Evolutionary conservation across 2,113 vertebrate species (phyloP), one percentile per base, ranked within the genome.

Genomic region (Maccullochella peelii): DNA sequence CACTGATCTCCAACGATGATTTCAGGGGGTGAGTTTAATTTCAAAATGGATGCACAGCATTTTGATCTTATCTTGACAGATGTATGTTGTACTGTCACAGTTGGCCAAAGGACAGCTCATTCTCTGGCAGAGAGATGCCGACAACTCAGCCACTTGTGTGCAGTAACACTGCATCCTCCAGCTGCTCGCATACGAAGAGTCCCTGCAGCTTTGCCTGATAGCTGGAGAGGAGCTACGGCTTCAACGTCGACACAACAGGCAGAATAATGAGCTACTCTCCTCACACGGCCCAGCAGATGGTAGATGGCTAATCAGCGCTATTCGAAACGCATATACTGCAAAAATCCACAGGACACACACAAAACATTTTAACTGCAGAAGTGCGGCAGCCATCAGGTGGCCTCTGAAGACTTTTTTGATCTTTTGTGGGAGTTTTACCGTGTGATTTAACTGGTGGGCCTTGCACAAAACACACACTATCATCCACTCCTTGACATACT

Each of bases 201-300:
- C 73, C 90, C 91, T 44, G 72, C 85, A 88, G 89, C 79, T 88
- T 21, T 11, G 78, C 77, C 84, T 90, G 87, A 89, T 86, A 88
- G 86, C 84, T 57, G 58, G 77, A 89, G 87, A 42, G 55, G 58
- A 79, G 76, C 79, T 44, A 14, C 38, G 15, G 74, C 73, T 65
- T 63, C 80, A 49, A 23, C 52, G 44, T 76, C 68, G 70, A 87
- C 76, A 75, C 81, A 81, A 83, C 85, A 63, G 88, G 81, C 76
- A 69, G 82, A 81, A 86, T 92, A 92, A 94, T 85, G 87, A 91
- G 91, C 80, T 20, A n/a, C 82, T 87, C 83, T 79, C 79, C 62
- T 88, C 71, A 61, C 61, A 33, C 58, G 66, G 80, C 88, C 73
- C 85, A 89, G 88, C 90, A 93, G 92, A 93, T 87, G 90, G 87